Conservation (phyloP, 2,888 invertebrate genomes). For the Octonoba sinensis region DNA sequence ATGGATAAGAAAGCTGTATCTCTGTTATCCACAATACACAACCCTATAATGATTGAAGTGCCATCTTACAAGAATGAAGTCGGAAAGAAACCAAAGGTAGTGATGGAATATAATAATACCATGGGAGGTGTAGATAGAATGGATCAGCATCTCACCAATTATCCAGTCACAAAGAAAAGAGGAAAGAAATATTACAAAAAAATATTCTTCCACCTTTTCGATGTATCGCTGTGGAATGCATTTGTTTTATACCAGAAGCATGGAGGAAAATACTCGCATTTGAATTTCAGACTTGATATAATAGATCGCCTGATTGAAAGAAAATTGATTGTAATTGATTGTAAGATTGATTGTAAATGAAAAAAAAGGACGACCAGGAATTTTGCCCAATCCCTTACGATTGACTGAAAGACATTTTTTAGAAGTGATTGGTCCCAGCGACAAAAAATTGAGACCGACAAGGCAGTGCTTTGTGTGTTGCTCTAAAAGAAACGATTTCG, state of each 20-base stretch:
- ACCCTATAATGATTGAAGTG: slow-evolving; percentile 10
- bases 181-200: slow-evolving; percentile 28
- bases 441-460: slow-evolving; percentile 12
- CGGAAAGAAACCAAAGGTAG: no score
- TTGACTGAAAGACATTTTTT: slow-evolving; percentile 32
- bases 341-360: no score
- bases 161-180: slow-evolving; percentile 10
- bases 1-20: slow-evolving; percentile 34
- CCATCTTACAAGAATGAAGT: not conserved
- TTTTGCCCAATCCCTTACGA: slow-evolving; percentile 8
- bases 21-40: slow-evolving; percentile 14
- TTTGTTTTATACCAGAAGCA: slow-evolving; percentile 15
- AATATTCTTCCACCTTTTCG: slow-evolving; percentile 9
- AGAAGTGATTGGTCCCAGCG: slow-evolving; percentile 19
- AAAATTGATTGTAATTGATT: not conserved
- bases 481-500: no score
- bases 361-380: slow-evolving; percentile 23
- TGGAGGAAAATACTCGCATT: slow-evolving; percentile 21
- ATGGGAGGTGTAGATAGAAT: slow-evolving; percentile 15
- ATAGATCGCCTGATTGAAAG: slow-evolving; percentile 28
- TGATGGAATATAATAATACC: slow-evolving; percentile 12
- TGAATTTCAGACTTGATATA: slow-evolving; percentile 31
- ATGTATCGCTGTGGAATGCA: slow-evolving; percentile 1
- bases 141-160: slow-evolving; percentile 17
- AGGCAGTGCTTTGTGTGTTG: slow-evolving; percentile 22